These are phyloP conservation scores for Stegophylla sp. DNA, from an alignment of 2,888 invertebrate genomes.

Conservation along the genomic window DNA sequence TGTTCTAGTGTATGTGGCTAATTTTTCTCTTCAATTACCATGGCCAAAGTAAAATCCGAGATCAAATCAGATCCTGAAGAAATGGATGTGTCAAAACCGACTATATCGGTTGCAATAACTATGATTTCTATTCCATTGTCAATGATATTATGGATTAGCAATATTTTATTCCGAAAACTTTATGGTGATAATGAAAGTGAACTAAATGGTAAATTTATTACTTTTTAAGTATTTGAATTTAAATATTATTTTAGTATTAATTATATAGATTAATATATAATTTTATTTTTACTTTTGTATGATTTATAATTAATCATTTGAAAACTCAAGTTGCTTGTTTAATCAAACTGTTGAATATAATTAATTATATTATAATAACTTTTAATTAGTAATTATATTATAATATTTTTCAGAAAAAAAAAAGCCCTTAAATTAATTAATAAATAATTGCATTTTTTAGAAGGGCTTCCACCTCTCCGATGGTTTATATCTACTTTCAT, in stretches of 20 bases:
- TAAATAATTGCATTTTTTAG: constrained; percentile 65
- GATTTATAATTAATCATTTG: too few relatives aligned
- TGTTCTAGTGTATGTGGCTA: neutral
- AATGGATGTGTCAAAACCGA: constrained; percentile 43
- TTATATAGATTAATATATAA: neutral
- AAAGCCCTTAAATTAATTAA: too few relatives aligned
- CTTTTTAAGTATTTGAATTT: constrained; percentile 60
- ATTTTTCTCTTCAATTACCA: neutral
- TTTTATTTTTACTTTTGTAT: neutral
- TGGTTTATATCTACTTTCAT: constrained; percentile 73
- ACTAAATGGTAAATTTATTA: constrained; percentile 65
- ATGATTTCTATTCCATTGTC: constrained; percentile 75
- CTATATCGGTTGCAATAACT: constrained; percentile 52
- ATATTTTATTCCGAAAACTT: constrained; percentile 70
- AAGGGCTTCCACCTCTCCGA: constrained; percentile 70
- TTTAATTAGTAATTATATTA: too few relatives aligned
- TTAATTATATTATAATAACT: too few relatives aligned
- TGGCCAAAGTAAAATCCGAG: constrained; percentile 39
- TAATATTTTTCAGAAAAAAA: too few relatives aligned
- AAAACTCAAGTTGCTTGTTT: too few relatives aligned
- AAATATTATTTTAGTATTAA: neutral
- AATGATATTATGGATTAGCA: constrained; percentile 77
- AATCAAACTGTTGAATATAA: too few relatives aligned
- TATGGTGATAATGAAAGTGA: constrained; percentile 42
- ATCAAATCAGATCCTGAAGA: constrained; percentile 34